Evolutionary conservation across 2,113 vertebrate species (phyloP), one percentile per base, ranked within the genome.

Genomic region (Anolis sagrei): DNA sequence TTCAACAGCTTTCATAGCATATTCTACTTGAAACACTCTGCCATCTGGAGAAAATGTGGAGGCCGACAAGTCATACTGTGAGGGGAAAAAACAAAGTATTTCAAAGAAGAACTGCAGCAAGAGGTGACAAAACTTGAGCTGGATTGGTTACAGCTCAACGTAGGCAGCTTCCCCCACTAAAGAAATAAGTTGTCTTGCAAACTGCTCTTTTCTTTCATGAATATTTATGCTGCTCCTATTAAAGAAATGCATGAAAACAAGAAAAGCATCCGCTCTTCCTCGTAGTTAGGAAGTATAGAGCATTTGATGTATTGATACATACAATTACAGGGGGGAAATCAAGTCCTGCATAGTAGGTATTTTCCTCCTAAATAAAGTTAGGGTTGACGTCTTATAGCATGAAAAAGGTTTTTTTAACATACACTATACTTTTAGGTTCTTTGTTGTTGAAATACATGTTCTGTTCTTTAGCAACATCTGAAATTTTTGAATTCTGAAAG

Each of bases 1-100:
- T 94, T 99, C 99, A 44, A 99, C 99, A 13, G 99, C 99, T 93
- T 99, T 99, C 96, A 98, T 99, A 69, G 99, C 99, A 94, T 99
- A 99, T 86, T 99, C 99, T 88, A 99, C 98, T 92, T 99, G 99
- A 91, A 99, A 99, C 61, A 99, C 99, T 90, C 99, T 97, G 44
- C 99, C 99, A 91, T 99, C 99, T 6, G 99, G 99, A 74, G 98
- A 99, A 92, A 99, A 99, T 0, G 98, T 99, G 89, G 99, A 99
- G 49, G 99, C 99, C 16, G 99, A 99, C 91, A 99, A 93, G 92
- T 99, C 99, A 66, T 99, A 99, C 99, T 95, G 84, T 96, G 93
- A 5, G 89, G 85, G 5, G 48, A 68, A 93, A 90, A 88, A 0
- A 68, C 0, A 91, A 54, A 54, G 14, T 27, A 7, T 25, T 62